These are phyloP conservation scores for Ceratina calcarata DNA, from an alignment of 1,140 invertebrate genomes.

Conservation along the genomic window DNA sequence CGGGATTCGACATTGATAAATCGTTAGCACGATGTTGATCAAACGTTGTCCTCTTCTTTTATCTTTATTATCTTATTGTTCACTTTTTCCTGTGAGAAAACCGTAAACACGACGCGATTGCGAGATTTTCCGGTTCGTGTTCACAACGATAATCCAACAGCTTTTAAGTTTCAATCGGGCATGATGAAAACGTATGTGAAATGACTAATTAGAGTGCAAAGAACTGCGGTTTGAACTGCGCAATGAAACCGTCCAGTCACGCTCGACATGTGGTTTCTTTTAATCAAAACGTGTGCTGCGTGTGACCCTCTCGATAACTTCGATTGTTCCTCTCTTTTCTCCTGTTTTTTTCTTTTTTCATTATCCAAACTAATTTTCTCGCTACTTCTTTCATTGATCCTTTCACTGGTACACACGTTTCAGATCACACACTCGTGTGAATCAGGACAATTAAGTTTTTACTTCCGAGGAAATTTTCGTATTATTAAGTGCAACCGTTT, in stretches of 20 bases:
- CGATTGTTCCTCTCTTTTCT: neutral
- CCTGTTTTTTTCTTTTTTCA: neutral
- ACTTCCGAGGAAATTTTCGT: too few species aligned
- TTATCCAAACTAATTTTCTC: neutral
- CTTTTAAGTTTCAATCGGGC: conserved; percentile 6
- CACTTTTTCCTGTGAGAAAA: neutral
- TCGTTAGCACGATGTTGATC: too few species aligned
- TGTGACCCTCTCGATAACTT: neutral
- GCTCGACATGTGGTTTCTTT: neutral
- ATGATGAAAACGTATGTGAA: conserved; percentile 5
- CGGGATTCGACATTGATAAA: too few species aligned
- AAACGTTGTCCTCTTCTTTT: neutral
- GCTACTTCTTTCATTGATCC: neutral
- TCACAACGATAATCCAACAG: conserved; percentile 5
- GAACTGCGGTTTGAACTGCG: neutral
- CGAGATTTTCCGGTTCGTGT: neutral
- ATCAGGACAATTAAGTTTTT: too few species aligned
- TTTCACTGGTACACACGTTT: neutral
- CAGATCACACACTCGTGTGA: neutral
- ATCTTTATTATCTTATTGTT: neutral
- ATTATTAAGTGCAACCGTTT: too few species aligned
- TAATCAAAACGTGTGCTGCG: conserved; percentile 14
- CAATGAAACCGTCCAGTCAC: neutral
- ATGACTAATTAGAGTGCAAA: conserved; percentile 40
- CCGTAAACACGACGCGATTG: neutral